These are phyloP conservation scores for Euplagia quadripunctaria DNA, from an alignment of 2,888 invertebrate genomes.

Conservation along the genomic window DNA sequence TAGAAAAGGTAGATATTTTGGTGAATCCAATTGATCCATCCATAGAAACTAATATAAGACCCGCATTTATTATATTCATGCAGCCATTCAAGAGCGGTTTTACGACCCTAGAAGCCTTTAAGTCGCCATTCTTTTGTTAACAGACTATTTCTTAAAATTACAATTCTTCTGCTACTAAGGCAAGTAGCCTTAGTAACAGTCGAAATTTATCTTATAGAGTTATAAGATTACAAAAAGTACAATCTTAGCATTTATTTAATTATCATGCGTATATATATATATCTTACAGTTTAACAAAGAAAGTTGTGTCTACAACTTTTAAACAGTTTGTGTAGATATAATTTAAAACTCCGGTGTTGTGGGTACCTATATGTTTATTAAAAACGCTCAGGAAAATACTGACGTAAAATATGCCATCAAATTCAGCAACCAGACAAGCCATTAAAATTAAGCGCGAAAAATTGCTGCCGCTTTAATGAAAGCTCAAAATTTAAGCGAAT, in stretches of 20 bases:
- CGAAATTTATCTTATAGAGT: neutral
- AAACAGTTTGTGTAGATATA: neutral
- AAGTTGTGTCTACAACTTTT: too few relatives aligned
- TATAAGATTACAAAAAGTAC: neutral
- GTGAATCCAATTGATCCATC: slow-evolving; percentile 12
- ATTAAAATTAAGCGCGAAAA: slow-evolving; percentile 54
- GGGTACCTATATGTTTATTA: neutral
- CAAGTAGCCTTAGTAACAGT: neutral
- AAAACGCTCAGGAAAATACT: slow-evolving; percentile 15
- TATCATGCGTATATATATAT: neutral
- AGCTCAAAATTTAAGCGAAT: slow-evolving; percentile 54
- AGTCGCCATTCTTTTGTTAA: neutral
- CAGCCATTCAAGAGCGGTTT: slow-evolving; percentile 6
- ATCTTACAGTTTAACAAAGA: neutral
- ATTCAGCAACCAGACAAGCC: slow-evolving; percentile 21
- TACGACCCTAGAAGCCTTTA: neutral
- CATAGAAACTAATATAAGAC: slow-evolving; percentile 12
- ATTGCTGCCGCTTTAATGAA: slow-evolving; percentile 50
- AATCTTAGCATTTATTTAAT: neutral
- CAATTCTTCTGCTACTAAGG: too few relatives aligned
- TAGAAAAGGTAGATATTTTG: slow-evolving; percentile 17
- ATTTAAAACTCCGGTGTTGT: neutral
- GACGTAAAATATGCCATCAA: slow-evolving; percentile 21
- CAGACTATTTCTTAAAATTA: too few relatives aligned
- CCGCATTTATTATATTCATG: slow-evolving; percentile 12